Percentiles rank a stretch among this genome's conserved stretches.
phyloP scores from a whole-genome alignment of 2,113 vertebrate species.

The Archilochus colubris region DNA sequence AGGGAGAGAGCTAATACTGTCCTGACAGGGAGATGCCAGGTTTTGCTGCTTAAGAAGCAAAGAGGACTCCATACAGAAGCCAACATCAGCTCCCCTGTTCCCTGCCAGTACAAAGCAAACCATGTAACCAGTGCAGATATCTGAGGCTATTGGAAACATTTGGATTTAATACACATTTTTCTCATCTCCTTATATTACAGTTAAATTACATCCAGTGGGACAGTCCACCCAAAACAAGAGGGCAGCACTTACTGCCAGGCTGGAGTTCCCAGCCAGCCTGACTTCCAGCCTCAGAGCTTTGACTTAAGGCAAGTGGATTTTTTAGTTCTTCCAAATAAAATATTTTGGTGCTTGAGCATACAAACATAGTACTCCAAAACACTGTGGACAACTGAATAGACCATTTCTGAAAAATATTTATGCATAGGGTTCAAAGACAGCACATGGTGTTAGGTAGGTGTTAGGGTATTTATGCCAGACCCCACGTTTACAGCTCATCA shows the following conservation, averaged over 20 bases:
- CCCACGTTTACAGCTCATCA: background rate
- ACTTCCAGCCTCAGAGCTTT: background rate
- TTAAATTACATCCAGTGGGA: background rate
- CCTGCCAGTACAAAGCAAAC: background rate
- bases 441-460: background rate
- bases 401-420: background rate
- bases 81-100: background rate
- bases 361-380: background rate
- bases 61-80: background rate
- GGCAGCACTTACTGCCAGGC: background rate
- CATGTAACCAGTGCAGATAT: background rate
- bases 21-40: background rate
- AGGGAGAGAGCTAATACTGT: background rate
- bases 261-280: background rate
- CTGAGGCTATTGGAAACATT: background rate
- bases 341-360: background rate
- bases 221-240: fast-evolving
- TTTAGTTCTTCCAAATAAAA: background rate
- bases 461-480: background rate
- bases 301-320: background rate
- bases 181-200: background rate
- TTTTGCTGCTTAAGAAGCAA: background rate
- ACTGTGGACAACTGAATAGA: background rate
- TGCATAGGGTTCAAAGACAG: background rate
- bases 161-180: background rate